phyloP scores from a whole-genome alignment of 2,797 vertebrate genomes.

The Phalanger gymnotis region DNA sequence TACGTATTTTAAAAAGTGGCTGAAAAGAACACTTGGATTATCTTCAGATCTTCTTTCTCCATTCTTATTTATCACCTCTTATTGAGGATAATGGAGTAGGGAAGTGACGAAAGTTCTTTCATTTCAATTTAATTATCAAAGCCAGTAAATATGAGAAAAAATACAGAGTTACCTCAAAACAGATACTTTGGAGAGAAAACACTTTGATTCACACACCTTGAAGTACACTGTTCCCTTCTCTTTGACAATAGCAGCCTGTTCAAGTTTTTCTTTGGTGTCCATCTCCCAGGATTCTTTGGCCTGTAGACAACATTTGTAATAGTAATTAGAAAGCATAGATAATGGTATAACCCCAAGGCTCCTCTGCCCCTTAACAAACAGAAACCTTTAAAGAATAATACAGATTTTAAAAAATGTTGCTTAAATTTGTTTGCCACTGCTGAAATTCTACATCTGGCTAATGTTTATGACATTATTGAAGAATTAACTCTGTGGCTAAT shows the following conservation, averaged over 20 bases:
- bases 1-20: neutral
- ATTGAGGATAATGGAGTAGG: slow-evolving; percentile 14
- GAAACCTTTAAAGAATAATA: neutral
- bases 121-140: slow-evolving; percentile 36
- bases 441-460: neutral
- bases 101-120: slow-evolving; percentile 10
- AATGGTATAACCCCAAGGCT: neutral
- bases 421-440: neutral
- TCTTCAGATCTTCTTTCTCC: neutral
- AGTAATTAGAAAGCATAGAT: slow-evolving; percentile 30
- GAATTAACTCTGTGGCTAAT: neutral
- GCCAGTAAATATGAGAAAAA: neutral
- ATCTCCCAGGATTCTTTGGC: slow-evolving; percentile 99
- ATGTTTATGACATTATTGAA: neutral
- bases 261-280: slow-evolving; percentile 95
- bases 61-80: slow-evolving; percentile 20
- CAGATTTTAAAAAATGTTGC: neutral
- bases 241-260: slow-evolving; percentile 89
- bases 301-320: slow-evolving; percentile 82
- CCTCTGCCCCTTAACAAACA: neutral
- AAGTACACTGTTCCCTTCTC: slow-evolving; percentile 97
- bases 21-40: neutral
- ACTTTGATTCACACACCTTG: slow-evolving; percentile 88
- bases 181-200: neutral
- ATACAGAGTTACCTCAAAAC: neutral